phyloP scores from a whole-genome alignment of 2,113 vertebrate species.

The Phrynosoma platyrhinos region DNA sequence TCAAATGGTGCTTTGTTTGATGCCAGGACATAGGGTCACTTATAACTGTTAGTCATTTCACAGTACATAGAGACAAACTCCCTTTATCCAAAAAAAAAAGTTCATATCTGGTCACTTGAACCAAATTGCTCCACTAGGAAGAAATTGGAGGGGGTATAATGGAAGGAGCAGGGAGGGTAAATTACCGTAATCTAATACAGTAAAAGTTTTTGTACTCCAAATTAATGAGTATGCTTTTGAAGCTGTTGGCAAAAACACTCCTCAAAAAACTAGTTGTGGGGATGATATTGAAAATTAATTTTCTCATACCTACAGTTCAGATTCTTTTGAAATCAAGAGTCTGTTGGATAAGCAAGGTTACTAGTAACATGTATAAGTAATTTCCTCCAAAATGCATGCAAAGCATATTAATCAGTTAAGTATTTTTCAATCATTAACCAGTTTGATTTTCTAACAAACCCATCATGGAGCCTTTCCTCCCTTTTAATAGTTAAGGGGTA shows the following conservation, averaged over 20 bases:
- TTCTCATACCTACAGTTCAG: neutral
- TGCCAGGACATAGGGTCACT: neutral
- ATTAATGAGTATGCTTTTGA: conserved; percentile 15
- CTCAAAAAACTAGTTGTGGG: neutral
- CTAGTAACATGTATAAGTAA: neutral
- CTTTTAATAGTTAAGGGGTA: neutral
- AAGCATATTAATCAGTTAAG: neutral
- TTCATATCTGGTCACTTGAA: conserved; percentile 43
- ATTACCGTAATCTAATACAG: neutral
- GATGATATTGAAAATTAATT: neutral
- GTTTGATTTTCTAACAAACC: neutral
- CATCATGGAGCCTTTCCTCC: too few species aligned
- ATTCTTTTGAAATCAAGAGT: neutral
- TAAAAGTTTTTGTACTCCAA: neutral
- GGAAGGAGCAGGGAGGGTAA: neutral
- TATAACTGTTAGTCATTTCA: conserved; percentile 23
- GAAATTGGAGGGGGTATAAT: neutral
- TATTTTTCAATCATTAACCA: neutral
- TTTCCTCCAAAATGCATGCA: neutral
- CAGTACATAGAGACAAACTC: neutral
- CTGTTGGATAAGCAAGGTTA: neutral
- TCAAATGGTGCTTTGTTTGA: neutral
- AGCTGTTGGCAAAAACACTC: neutral
- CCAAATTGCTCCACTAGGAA: conserved; percentile 22
- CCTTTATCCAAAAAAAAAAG: neutral